Evolutionary conservation across 2,888 invertebrate species (phyloP), one percentile per base, ranked within the genome.

Genomic region (Nomada goodeniana): DNA sequence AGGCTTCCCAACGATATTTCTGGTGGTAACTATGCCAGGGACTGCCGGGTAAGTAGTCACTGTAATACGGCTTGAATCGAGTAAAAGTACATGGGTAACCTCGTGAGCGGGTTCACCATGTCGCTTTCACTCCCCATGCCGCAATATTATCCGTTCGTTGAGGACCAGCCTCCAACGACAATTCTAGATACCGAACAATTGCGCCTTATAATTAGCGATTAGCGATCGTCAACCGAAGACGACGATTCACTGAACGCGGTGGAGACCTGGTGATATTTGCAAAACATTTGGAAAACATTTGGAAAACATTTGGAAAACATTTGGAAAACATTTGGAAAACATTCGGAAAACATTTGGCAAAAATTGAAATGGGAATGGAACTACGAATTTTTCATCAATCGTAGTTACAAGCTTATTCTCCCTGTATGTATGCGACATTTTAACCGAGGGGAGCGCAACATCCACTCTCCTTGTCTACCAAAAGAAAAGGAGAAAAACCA

Each of bases 71-170:
- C 85, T 85, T 79, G 84, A 87, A 89, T 89, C 88, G 89, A 92
- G 92, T 92, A 92, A 92, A 92, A 92, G 91, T 92, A 88, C 89
- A 90, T 83, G 89, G 80, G 82, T 82, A 88, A 88, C 90, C 90
- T 90, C 90, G 91, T 84, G 87, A 89, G 88, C 89, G 90, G 83
- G 90, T 90, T 90, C 91, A 89, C 87, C 90, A 86, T 91, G 90
- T 91, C 91, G 91, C 91, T 91, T 91, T 91, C 92, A 91, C 90
- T 91, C 90, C 83, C 84, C 84, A 76, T 86, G 85, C 88, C 83
- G 84, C 86, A 88, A 89, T 76, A 89, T 88, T 89, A 89, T 88
- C 87, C 86, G 76, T 67, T 20, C 71, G 84, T 71, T 87, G 87
- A 89, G 87, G 88, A 88, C 83, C 87, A 84, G 57, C 63, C 76